These are phyloP conservation scores for Nebria salina DNA, from an alignment of 2,888 invertebrate genomes.

Conservation along the genomic window DNA sequence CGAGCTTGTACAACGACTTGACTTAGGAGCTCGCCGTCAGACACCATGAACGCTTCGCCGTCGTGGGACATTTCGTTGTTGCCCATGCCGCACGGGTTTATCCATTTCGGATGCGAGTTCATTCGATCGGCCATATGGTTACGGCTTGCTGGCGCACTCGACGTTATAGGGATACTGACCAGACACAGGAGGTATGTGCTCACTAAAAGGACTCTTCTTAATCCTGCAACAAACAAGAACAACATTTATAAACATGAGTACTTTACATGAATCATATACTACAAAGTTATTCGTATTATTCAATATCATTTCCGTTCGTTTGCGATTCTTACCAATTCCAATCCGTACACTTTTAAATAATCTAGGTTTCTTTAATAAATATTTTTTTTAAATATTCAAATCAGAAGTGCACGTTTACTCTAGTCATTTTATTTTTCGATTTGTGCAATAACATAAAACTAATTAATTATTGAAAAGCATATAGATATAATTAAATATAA, in stretches of 20 bases:
- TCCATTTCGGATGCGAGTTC: slow-evolving; percentile 62
- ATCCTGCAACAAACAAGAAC: slow-evolving; percentile 58
- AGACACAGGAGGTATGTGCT: slow-evolving; percentile 60
- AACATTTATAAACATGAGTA: slow-evolving; percentile 23
- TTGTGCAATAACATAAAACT: too few species aligned
- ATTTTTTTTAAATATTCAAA: too few species aligned
- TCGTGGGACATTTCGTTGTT: slow-evolving; percentile 51
- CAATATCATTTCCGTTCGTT: too few species aligned
- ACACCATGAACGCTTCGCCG: slow-evolving; percentile 56
- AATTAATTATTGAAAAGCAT: too few species aligned
- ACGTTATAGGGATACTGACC: slow-evolving; percentile 57
- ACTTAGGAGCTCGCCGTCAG: slow-evolving; percentile 60
- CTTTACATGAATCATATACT: slow-evolving; percentile 15
- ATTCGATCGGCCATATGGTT: slow-evolving; percentile 52
- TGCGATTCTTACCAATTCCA: too few species aligned
- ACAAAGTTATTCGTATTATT: too few species aligned
- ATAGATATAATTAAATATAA: too few species aligned
- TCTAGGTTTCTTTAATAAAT: too few species aligned
- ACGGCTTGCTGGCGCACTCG: slow-evolving; percentile 57
- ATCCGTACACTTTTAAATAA: too few species aligned
- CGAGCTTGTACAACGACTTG: slow-evolving; percentile 62
- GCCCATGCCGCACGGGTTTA: slow-evolving; percentile 64
- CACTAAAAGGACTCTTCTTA: slow-evolving; percentile 61
- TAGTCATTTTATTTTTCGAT: too few species aligned
- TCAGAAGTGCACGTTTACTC: too few species aligned